phyloP scores from a whole-genome alignment of 2,113 vertebrate genomes.

The Passerina amoena region DNA sequence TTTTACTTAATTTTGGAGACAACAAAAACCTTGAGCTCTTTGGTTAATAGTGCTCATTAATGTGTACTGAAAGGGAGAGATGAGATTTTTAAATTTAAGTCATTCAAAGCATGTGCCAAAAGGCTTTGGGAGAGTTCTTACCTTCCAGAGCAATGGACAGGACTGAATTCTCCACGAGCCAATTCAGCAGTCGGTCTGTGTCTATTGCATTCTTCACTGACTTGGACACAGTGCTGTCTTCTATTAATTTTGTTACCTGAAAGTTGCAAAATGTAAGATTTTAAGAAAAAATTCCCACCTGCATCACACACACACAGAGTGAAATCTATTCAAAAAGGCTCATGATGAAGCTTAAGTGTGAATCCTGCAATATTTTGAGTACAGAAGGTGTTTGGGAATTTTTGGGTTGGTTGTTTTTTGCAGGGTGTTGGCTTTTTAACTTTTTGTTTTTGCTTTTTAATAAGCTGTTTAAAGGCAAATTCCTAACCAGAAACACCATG shows the following conservation, averaged over 20 bases:
- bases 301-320: neutral
- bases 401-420: rapidly evolving
- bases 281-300: neutral
- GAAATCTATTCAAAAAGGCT: neutral
- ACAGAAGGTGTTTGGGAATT: neutral
- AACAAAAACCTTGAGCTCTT: neutral
- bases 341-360: neutral
- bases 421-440: rapidly evolving
- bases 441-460: neutral
- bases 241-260: conserved; percentile 97
- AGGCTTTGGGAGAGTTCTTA: conserved; percentile 58
- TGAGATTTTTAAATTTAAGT: neutral
- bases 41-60: neutral
- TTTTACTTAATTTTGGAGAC: neutral
- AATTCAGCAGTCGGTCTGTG: conserved; percentile 92
- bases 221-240: conserved; percentile 97
- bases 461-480: neutral
- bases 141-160: conserved; percentile 97
- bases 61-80: neutral
- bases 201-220: conserved; percentile 98
- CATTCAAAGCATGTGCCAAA: neutral
- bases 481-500: neutral
- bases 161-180: conserved; percentile 98
- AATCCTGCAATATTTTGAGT: neutral
- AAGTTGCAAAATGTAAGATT: conserved; percentile 28